phyloP scores from a whole-genome alignment of 1,140 invertebrate species.

The Daktulosphaira vitifoliae region DNA sequence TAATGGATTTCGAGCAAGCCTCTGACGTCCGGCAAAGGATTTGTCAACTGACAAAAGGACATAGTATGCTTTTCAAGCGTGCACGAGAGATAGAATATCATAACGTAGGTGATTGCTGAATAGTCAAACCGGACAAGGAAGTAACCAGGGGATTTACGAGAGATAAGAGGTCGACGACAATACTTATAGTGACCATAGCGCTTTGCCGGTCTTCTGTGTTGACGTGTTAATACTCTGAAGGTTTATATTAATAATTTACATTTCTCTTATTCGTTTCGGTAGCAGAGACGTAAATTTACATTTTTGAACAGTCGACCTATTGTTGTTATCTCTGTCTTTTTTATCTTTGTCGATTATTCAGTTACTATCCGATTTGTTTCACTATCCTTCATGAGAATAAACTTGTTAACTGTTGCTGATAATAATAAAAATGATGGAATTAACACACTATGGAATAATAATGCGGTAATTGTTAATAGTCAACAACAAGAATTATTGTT shows the following conservation, averaged over 20 bases:
- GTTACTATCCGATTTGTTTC: no score
- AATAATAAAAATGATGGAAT: no score
- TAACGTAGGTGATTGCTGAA: background rate
- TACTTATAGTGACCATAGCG: background rate
- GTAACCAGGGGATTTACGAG: conserved; percentile 1
- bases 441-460: no score
- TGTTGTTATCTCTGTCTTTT: background rate
- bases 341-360: no score
- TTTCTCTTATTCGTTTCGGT: background rate
- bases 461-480: no score
- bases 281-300: conserved; percentile 25
- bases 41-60: conserved; percentile 2
- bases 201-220: background rate
- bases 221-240: conserved; percentile 14
- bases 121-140: no score
- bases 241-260: no score
- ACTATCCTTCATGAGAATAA: no score
- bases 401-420: no score
- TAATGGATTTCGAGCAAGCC: background rate
- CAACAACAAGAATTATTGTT: no score
- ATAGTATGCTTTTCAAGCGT: background rate
- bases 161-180: conserved; percentile 23
- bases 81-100: background rate
- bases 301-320: conserved; percentile 17
- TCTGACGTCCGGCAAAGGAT: background rate